Conservation (phyloP, 1,140 invertebrate species). For the Lepidostoma basale region DNA sequence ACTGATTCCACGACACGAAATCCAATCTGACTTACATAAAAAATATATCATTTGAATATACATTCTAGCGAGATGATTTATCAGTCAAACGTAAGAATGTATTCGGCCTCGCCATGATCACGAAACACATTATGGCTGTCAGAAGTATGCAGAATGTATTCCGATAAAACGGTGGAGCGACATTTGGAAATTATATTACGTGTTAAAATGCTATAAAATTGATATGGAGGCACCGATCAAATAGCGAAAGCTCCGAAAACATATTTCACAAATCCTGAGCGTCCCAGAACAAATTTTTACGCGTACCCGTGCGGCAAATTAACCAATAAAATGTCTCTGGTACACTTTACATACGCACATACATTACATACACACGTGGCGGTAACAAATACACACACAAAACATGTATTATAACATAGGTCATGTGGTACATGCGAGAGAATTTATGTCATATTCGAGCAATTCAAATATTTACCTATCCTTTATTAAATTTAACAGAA, state of each 20-base stretch:
- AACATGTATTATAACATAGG: too few species aligned
- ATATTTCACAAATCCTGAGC: background rate
- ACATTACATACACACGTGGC: too few species aligned
- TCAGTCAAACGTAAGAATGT: background rate
- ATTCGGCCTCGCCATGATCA: background rate
- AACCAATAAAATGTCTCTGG: conserved; percentile 27
- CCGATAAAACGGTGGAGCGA: conserved; percentile 6
- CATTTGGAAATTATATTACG: conserved; percentile 16
- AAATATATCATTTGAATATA: background rate
- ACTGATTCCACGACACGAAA: too few species aligned
- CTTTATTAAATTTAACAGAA: too few species aligned
- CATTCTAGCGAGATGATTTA: background rate
- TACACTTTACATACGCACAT: too few species aligned
- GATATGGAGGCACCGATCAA: background rate
- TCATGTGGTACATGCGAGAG: too few species aligned
- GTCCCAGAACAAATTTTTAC: conserved; percentile 10
- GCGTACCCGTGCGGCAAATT: conserved; percentile 27
- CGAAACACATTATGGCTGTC: background rate
- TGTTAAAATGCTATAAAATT: conserved; percentile 24
- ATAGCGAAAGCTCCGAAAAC: background rate
- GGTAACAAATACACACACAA: too few species aligned
- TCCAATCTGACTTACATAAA: too few species aligned
- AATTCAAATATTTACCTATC: too few species aligned
- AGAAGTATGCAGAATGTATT: conserved; percentile 9
- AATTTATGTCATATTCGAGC: too few species aligned